Evolutionary conservation across 2,888 invertebrate genomes (phyloP), one percentile per base, ranked within the genome.

Genomic region (Brachycybe producta): DNA sequence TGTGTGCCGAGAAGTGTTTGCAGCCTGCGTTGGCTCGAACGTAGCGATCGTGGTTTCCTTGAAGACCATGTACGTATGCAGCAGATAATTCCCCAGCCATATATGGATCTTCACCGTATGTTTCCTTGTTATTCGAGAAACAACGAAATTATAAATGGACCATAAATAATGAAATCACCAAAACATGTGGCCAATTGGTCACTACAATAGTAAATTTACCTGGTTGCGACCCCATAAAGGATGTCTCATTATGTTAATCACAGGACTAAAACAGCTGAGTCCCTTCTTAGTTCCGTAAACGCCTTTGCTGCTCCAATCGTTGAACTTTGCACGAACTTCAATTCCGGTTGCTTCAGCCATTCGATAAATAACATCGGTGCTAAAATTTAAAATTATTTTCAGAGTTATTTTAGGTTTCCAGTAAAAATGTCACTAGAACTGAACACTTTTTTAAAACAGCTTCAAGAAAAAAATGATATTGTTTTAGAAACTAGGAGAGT

Each of bases 201-300:
- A 35, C 19, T 3, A 7, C 38, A 30, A 30, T 27, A 15, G 32
- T 8, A 17, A 21, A 44, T 24, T 15, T 15, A 47, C 44, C 51
- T 52, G 52, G 17, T 40, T 49, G 11, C 52, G 50, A 13, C 52
- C 52, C 52, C 52, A 52, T 3, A 52, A 43, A 13, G 52, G 52
- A 35, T 49, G 48, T 23, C 52, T 51, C 52, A 52, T 47, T 1
- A 52, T 44, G 45, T 52, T 50, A 19, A 52, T 38, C 2, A 52
- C 52, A 11, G 52, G 52, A 19, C 52, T 52, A 34, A 52, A 52
- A 23, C 52, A 52, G 32, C 45, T 50, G 21, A 35, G 26, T 4
- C 52, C 52, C 28, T 44, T 52, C 27, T 52, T 44, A 19, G 23
- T 45, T 3, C 52, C 52, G 39, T 51, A 50, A 13, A 35, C 30